Conservation (phyloP, 2,113 vertebrate species). For the Poicephalus gulielmi region DNA sequence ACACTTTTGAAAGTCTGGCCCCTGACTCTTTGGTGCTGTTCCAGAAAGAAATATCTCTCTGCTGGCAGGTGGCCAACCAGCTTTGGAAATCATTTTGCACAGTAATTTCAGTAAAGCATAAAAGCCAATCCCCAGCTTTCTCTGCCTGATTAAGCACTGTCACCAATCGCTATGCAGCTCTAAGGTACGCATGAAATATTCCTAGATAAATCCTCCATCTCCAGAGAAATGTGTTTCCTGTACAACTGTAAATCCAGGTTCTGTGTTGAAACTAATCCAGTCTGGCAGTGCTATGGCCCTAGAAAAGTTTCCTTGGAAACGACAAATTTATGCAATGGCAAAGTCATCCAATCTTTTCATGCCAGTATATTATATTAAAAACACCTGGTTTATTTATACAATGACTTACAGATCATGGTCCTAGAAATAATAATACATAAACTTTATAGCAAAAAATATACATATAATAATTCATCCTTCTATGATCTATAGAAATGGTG, state of each 20-base stretch:
- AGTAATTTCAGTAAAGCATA: conserved; percentile 27
- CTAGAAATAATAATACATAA: conserved; percentile 79
- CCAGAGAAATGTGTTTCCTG: conserved; percentile 58
- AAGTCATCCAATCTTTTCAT: conserved; percentile 60
- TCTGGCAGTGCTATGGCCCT: conserved; percentile 46
- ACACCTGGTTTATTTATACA: conserved; percentile 83
- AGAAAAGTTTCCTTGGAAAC: conserved; percentile 56
- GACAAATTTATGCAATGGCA: conserved; percentile 7
- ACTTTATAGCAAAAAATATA: conserved; percentile 85
- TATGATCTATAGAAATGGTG: conserved; percentile 76
- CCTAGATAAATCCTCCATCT: conserved; percentile 55
- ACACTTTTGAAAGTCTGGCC: conserved; percentile 42
- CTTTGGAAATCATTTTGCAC: conserved; percentile 42
- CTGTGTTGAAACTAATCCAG: conserved; percentile 67
- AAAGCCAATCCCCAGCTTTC: conserved; percentile 34
- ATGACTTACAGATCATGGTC: conserved; percentile 79
- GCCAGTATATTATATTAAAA: conserved; percentile 77
- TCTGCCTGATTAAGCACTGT: conserved; percentile 54
- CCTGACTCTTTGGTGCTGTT: not conserved
- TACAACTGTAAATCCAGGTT: conserved; percentile 57
- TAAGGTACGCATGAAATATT: conserved; percentile 27
- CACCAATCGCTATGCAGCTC: conserved; percentile 34
- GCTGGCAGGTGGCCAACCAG: conserved; percentile 43
- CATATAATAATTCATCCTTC: conserved; percentile 79
- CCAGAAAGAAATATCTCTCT: conserved; percentile 41